Evolutionary conservation across 2,113 vertebrate genomes (phyloP), one percentile per base, ranked within the genome.

Genomic region (Paramormyrops kingsleyae): DNA sequence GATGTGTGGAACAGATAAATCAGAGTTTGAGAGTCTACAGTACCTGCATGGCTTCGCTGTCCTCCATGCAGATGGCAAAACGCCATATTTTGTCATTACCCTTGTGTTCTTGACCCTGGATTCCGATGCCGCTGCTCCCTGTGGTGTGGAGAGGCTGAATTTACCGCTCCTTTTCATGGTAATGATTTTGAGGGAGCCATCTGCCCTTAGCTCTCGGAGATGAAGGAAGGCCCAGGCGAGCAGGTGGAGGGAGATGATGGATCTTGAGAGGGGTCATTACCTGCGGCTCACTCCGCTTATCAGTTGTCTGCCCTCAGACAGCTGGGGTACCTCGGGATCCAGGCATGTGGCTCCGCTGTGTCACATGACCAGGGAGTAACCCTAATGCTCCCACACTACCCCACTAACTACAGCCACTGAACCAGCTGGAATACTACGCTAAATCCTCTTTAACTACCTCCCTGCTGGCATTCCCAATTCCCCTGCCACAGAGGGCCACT

Each of bases 241-340:
- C 87, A 88, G 52, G 87, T 88, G 87, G 56, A 88, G 87, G 21
- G 87, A 44, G 87, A 88, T 88, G 87, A 88, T 88, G 87, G 87
- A 88, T 88, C 87, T 88, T 66, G 35, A 35, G 56, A 53, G 87
- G 49, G 87, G 49, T 88, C 87, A 88, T 88, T 88, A 88, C 87
- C 87, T 88, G 87, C 52, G 24, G 87, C 56, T 88, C 56, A 44
- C 27, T 53, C 42, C 8, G 35, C 83, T 44, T 24, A 53, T 87
- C 85, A 87, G 84, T 86, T 44, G 47, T 15, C 44, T 56, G 35
- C 50, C 31, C 52, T 27, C 53, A 66, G 39, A 66, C 52, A 66
- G 87, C 85, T 87, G 85, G 47, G 85, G 49, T 17, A 52, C 49
- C 49, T 21, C 10, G 39, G 87, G 31, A 17, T 19, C 50, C 49